Evolutionary conservation across 2,888 invertebrate genomes (phyloP), one percentile per base, ranked within the genome.

Genomic region (Agonum fuliginosum): DNA sequence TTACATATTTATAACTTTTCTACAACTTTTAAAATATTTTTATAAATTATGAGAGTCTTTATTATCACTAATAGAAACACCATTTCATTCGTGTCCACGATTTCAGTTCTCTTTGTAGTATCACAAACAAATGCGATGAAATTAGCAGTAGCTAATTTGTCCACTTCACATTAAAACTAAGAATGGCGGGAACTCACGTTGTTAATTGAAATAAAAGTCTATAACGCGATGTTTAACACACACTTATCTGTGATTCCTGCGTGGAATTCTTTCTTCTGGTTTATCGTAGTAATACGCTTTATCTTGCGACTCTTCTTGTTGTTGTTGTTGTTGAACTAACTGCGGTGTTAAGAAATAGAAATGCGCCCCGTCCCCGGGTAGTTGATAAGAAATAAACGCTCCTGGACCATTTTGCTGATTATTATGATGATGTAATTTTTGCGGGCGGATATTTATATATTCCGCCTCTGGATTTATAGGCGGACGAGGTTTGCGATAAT

Each of bases 331-430:
- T 77, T 86, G 83, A 20, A 85, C 88, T 19, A 91, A 89, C 82
- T 93, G 93, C 1, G 94, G 94, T 76, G 94, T 93, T 78, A 94
- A 87, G 88, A 94, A 94, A 84, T 93, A 94, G 82, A 94, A 93
- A 86, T 94, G 94, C 0, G 93, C 93, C 6, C 93, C 93, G 81
- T 93, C 93, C 0, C 93, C 94, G 0, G 94, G 94, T 78, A 94
- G 87, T 81, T 91, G 88, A 85, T 94, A 94, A 6, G 93, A 92
- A 80, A 94, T 92, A 82, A 91, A 91, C 17, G 92, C 90, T n/a
- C 90, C 90, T n/a, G 88, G 87, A 79, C 87, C 85, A 43, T 88
- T 88, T 12, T 30, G 54, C 1, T 30, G 65, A 14, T 71, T 17
- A 30, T 70, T 34, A 8, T 62, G 30, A 30, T 70, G 51, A 8